Conservation (phyloP, 1,140 invertebrate species). For the Caenorhabditis briggsae region DNA sequence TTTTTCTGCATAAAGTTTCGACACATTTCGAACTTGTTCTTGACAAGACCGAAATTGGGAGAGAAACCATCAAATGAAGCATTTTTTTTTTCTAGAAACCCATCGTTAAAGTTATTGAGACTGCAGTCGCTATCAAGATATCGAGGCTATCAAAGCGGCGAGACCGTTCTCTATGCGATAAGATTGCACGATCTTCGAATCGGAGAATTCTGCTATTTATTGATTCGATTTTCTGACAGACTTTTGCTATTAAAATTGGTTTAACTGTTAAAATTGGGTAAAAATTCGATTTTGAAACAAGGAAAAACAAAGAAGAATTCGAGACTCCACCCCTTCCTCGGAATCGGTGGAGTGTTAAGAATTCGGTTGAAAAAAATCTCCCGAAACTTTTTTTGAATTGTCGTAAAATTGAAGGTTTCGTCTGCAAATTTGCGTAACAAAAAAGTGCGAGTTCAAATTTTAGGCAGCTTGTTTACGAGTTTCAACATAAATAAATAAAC, state of each 20-base stretch:
- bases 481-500: background rate
- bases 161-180: conserved; percentile 8
- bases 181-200: background rate
- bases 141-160: background rate
- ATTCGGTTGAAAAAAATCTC: no score
- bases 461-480: background rate
- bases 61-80: no score
- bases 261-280: background rate
- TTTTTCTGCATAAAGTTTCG: background rate
- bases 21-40: background rate
- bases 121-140: background rate
- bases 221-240: no score
- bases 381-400: no score
- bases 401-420: no score
- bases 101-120: background rate
- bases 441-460: no score
- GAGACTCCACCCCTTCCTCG: no score
- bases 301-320: background rate
- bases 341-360: no score
- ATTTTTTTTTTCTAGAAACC: background rate
- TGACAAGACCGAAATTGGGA: no score
- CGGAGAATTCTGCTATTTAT: background rate
- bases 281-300: background rate
- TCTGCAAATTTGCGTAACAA: no score
- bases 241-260: background rate